Evolutionary conservation across 23 tunicate species (phyloP).

Genomic region (Trididemnum clinides): DNA sequence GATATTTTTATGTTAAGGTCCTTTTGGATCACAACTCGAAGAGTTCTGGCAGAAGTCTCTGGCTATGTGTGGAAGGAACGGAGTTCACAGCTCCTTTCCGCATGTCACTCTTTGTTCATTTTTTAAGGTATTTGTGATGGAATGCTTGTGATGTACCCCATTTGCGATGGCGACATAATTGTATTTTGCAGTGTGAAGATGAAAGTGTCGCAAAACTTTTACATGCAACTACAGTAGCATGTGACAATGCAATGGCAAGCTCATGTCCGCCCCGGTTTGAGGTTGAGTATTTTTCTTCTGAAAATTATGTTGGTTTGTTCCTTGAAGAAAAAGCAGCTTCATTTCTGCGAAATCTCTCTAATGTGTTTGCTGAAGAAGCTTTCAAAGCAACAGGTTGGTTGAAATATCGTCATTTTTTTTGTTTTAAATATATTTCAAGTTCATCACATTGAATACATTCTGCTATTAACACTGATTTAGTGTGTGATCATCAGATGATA

Average conservation of each 20-base stretch:
- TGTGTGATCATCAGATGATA: too few species aligned
- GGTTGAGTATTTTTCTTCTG: constrained; percentile 78
- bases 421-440: not conserved
- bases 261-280: constrained; percentile 44
- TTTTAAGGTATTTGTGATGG: constrained; percentile 93
- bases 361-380: constrained; percentile 73
- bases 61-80: constrained; percentile 70
- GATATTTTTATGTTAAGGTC: too few species aligned
- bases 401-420: too few species aligned
- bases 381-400: constrained; percentile 49
- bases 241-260: constrained; percentile 26
- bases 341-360: constrained; percentile 71
- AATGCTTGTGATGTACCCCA: too few species aligned
- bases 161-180: too few species aligned
- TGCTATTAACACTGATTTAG: too few species aligned
- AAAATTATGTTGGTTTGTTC: constrained; percentile 85
- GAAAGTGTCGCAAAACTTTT: constrained; percentile 65
- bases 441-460: not conserved
- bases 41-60: constrained; percentile 88
- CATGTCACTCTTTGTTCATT: constrained; percentile 87
- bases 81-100: constrained; percentile 90
- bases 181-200: constrained; percentile 88
- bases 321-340: constrained; percentile 74
- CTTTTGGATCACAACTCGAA: constrained; percentile 71
- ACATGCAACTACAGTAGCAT: constrained; percentile 46